Evolutionary conservation across 2,797 vertebrate species (phyloP), one percentile per base, ranked within the genome.

Genomic region (Chloroceryle inda): DNA sequence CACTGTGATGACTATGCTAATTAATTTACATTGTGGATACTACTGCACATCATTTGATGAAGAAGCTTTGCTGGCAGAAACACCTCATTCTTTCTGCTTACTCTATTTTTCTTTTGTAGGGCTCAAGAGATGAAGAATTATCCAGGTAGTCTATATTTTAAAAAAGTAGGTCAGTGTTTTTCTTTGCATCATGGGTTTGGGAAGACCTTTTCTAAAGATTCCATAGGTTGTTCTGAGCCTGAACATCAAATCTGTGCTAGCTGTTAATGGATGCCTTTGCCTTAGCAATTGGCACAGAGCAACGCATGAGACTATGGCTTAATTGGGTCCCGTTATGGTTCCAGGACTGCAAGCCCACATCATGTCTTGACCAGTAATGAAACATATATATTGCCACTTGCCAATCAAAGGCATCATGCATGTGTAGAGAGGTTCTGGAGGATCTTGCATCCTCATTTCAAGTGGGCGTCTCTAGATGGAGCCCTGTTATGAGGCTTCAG

Each of bases 71-170:
- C 33, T 80, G 37, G 9, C 10, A 81, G 74, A 74, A 63, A 20
- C 20, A n/a, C 47, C 19, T 61, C 24, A 31, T 8, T 82, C 23
- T 69, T n/a, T 59, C 9, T 58, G 35, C 15, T 72, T 85, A 20
- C 7, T 87, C 19, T 67, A 24, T 4, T 85, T 88, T 88, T 84
- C 35, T 5, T 82, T 74, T 67, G 19, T 18, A 66, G 13, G 8
- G 6, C 55, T 80, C 31, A 67, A 47, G 19, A 59, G 31, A 40
- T 0, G 0, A 6, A 0, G 0, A 24, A 45, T 76, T 72, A 50
- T 63, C 3, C 8, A 77, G 10, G 15, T 10, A 52, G 10, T 23
- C 45, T 85, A 8, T n/a, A 75, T 68, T 72, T 78, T 49, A 38
- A 52, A 74, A 55, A 17, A 56, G 7, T 33, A 35, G 2, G 1